These are phyloP conservation scores for Hypselothyrea guttata DNA, from an alignment of 2,888 invertebrate genomes.

Conservation along the genomic window DNA sequence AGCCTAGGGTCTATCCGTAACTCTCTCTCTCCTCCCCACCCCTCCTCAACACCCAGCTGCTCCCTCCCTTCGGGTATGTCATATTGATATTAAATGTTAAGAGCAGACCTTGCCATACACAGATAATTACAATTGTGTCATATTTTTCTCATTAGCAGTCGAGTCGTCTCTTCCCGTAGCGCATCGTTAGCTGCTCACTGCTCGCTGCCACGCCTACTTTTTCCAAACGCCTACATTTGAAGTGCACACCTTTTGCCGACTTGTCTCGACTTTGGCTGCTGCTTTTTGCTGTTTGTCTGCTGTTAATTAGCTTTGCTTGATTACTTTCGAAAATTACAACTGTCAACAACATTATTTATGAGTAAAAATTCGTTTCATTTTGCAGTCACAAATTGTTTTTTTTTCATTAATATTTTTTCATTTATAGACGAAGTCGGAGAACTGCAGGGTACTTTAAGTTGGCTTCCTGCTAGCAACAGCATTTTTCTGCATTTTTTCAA, in stretches of 20 bases:
- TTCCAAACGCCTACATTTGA: conserved; percentile 18
- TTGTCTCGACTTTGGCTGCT: conserved; percentile 22
- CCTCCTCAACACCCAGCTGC: background rate
- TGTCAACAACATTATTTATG: conserved; percentile 78
- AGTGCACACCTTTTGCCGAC: conserved; percentile 54
- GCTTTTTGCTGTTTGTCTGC: conserved; percentile 33
- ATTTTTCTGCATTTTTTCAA: too few species aligned
- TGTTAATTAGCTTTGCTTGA: conserved; percentile 78
- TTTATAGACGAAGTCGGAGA: too few species aligned
- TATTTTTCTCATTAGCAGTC: conserved; percentile 77
- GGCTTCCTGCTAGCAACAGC: too few species aligned
- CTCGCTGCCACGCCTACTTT: conserved; percentile 38
- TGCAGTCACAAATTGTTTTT: background rate
- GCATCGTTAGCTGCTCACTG: conserved; percentile 24
- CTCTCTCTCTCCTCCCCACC: conserved; percentile 1
- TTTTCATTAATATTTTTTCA: too few species aligned
- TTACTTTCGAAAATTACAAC: conserved; percentile 78
- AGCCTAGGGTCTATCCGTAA: conserved; percentile 1
- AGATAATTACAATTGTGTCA: conserved; percentile 77
- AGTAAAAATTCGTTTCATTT: conserved; percentile 53
- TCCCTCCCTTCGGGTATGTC: conserved; percentile 35
- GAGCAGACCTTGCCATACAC: conserved; percentile 24
- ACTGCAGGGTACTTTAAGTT: too few species aligned
- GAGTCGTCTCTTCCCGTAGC: conserved; percentile 16
- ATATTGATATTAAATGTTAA: conserved; percentile 65